Evolutionary conservation across 2,888 invertebrate genomes (phyloP), one percentile per base, ranked within the genome.

Genomic region (Nesidiocoris tenuis): DNA sequence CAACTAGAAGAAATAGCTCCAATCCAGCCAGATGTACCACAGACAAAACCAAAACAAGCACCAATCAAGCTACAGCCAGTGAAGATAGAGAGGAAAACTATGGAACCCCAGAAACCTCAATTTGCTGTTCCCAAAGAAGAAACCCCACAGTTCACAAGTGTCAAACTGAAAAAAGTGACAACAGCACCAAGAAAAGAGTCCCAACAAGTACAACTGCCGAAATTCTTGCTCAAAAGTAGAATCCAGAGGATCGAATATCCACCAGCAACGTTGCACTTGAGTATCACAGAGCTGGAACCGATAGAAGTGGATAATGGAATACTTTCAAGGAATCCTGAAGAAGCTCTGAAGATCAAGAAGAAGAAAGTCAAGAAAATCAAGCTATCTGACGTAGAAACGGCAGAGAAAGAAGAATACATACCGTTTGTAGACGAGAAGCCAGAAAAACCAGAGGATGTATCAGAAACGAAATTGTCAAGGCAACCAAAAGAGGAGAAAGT

Each of bases 101-200:
- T 56, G 81, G 85, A 75, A 83, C 83, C 66, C 85, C 87, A 79
- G 22, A 79, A 81, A 75, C 17, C 84, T 82, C 80, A 84, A 84
- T 77, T 86, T 85, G 86, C 87, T 83, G 87, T 88, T 85, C 85
- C 85, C 61, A 87, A 88, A 83, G 88, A 88, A 85, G 87, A 88
- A 22, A 84, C 86, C 12, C 88, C 90, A 0, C 87, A 88, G 76
- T 88, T 90, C 80, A 87, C 88, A 75, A 87, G 89, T 83, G 84
- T 91, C 1, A 91, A 91, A 84, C 84, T 92, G 2, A 91, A 87
- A 81, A 91, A 90, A 81, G 84, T 87, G 1, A 80, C 84, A 19
- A 83, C 80, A 61, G 80, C 82, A 55, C 81, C 81, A 54, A 84
- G 83, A 78, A 83, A 83, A 74, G 83, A 83, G 75, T 78, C 79